phyloP scores from a whole-genome alignment of 2,797 vertebrate genomes.

The Tiaroga cobitis region DNA sequence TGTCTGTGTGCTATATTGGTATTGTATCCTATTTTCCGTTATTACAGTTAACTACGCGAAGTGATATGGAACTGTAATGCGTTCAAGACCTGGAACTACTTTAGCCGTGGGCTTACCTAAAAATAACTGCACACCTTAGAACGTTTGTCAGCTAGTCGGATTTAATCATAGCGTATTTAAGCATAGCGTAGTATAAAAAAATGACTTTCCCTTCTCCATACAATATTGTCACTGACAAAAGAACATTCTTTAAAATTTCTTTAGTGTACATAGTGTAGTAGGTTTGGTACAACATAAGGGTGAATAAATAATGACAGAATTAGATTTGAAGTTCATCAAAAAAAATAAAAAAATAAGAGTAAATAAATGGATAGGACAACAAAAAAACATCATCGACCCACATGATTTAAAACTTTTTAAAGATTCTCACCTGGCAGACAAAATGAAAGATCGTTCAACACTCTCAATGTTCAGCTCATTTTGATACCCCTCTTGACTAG shows the following conservation, averaged over 20 bases:
- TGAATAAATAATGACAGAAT: neutral
- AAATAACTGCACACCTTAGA: no score
- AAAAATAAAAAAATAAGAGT: no score
- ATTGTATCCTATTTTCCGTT: no score
- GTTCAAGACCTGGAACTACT: no score
- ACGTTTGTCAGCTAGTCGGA: no score
- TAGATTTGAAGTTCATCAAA: no score
- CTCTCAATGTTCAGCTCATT: conserved; percentile 97
- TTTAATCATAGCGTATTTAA: no score
- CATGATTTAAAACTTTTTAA: neutral
- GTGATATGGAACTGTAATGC: no score
- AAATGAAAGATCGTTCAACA: conserved; percentile 95
- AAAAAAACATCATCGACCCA: neutral
- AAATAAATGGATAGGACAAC: neutral
- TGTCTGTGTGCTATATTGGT: no score
- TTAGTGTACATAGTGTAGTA: neutral
- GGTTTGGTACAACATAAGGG: neutral
- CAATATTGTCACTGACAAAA: neutral
- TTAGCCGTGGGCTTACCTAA: no score
- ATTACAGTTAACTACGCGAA: no score
- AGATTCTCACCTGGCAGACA: conserved; percentile 87
- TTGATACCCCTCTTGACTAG: conserved; percentile 92
- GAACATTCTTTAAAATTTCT: neutral
- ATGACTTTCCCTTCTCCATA: neutral
- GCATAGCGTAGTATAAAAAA: neutral